Conservation (phyloP, 2,113 vertebrate species). For the Rhinogobius similis region DNA sequence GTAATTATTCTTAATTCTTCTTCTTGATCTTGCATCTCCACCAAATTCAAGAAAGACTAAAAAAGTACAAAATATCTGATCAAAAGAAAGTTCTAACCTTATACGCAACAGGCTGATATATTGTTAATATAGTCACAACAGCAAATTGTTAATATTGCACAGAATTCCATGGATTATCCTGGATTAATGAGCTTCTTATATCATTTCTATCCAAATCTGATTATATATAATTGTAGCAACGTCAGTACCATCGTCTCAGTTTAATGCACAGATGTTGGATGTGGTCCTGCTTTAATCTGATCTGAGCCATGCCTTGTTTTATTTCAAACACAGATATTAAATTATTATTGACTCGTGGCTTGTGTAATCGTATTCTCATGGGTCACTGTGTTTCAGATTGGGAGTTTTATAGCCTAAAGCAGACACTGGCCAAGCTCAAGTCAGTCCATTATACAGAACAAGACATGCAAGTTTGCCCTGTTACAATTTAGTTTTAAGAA, state of each 20-base stretch:
- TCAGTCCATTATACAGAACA: background rate
- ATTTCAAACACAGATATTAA: conserved; percentile 7
- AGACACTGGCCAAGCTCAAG: background rate
- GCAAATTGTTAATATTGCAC: no score
- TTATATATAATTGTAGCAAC: background rate
- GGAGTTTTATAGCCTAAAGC: background rate
- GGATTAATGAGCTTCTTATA: background rate
- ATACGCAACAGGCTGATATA: no score
- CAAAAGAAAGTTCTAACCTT: no score
- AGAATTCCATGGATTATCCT: background rate
- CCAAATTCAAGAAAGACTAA: no score
- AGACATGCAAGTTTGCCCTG: background rate
- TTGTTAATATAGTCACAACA: no score
- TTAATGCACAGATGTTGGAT: background rate
- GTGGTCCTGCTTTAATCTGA: conserved; percentile 1
- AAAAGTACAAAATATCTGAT: no score
- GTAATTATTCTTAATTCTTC: no score
- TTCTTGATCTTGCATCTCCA: no score
- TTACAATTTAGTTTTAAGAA: background rate
- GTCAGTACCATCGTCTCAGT: background rate
- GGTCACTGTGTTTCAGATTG: conserved; percentile 1
- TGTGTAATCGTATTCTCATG: conserved; percentile 2
- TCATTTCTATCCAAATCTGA: background rate
- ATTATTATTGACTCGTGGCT: background rate
- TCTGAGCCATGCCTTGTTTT: conserved; percentile 7